Evolutionary conservation across 1,140 invertebrate genomes (phyloP).

Genomic region (Brachionus manjavacas): DNA sequence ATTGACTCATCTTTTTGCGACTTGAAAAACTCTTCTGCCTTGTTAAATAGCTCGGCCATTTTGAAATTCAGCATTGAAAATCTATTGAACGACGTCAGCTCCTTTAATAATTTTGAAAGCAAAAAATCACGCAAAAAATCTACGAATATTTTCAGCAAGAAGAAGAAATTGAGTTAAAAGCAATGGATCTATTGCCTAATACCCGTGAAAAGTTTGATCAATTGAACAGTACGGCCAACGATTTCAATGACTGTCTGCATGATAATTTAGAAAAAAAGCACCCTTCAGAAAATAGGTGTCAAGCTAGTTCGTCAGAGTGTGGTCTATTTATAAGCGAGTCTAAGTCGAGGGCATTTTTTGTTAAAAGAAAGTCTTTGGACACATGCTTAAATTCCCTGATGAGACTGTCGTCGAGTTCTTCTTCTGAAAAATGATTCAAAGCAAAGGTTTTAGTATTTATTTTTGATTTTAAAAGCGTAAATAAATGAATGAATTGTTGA

Average conservation of each 20-base stretch:
- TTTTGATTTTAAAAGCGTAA: too few relatives aligned
- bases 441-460: too few relatives aligned
- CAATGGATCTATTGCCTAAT: not conserved
- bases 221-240: not conserved
- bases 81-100: not conserved
- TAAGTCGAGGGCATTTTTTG: not conserved
- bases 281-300: not conserved
- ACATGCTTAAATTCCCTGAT: not conserved
- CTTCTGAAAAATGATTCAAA: not conserved
- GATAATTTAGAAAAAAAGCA: not conserved
- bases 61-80: conserved; percentile 16
- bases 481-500: too few relatives aligned
- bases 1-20: not conserved
- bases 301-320: not conserved
- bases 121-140: not conserved
- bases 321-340: not conserved
- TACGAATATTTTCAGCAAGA: conserved; percentile 19
- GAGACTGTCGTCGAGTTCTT: not conserved
- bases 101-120: not conserved
- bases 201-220: not conserved
- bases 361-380: not conserved
- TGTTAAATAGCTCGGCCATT: not conserved
- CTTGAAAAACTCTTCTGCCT: not conserved
- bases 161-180: not conserved
- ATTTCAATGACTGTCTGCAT: not conserved